A percentile compares a stretch with the other conserved stretches of the same genome.
phyloP scores from a whole-genome alignment of 2,888 invertebrate genomes.

The Spilosoma lubricipeda region DNA sequence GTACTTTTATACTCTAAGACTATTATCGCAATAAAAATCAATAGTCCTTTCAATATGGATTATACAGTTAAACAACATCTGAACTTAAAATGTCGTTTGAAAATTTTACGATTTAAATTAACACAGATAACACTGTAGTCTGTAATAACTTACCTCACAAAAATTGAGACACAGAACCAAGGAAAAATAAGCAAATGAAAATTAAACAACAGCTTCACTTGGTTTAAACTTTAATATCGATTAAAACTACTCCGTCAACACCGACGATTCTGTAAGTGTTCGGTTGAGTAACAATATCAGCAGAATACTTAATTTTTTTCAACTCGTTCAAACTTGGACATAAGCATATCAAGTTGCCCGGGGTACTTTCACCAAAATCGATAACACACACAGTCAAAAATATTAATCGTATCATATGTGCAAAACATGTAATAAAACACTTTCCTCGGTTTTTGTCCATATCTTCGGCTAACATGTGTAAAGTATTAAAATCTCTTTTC shows the following conservation, averaged over 20 bases:
- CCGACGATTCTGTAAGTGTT: constrained; percentile 15
- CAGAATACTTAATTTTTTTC: neutral
- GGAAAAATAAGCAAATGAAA: neutral
- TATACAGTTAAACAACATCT: neutral
- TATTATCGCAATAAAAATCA: no score
- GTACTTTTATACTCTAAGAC: no score
- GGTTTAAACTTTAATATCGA: constrained; percentile 25
- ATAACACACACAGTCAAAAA: constrained; percentile 13
- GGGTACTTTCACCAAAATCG: neutral
- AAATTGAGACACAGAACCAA: neutral
- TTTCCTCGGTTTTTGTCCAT: constrained; percentile 2
- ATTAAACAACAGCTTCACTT: constrained; percentile 4
- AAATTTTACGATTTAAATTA: no score
- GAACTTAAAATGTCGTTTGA: no score
- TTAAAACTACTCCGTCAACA: constrained; percentile 15
- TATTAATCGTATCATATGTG: neutral
- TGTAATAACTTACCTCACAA: neutral
- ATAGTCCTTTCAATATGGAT: no score
- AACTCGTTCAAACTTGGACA: constrained; percentile 8
- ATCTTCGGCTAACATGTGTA: constrained; percentile 4
- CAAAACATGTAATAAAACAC: neutral
- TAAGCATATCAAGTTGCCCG: neutral
- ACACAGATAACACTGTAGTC: neutral
- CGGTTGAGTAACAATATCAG: neutral
- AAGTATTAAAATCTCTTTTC: neutral